Evolutionary conservation across 2,113 vertebrate genomes (phyloP).

Genomic region (Pterophyllum scalare): DNA sequence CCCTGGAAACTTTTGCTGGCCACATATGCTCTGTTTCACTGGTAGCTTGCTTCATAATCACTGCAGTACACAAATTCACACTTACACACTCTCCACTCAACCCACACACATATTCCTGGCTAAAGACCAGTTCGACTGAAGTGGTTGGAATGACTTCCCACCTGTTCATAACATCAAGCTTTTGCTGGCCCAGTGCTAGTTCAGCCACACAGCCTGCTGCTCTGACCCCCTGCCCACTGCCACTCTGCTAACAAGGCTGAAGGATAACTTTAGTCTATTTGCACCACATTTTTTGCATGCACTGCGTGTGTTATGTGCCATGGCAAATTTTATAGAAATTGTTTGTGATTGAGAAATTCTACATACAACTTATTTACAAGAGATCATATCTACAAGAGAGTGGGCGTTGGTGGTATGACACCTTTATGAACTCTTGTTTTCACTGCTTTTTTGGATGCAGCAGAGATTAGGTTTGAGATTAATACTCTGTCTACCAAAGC

Average conservation of each 20-base stretch:
- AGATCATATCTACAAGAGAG: neutral
- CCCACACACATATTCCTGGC: neutral
- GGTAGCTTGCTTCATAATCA: conserved; percentile 35
- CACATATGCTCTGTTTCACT: conserved; percentile 55
- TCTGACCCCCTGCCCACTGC: neutral
- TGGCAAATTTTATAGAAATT: neutral
- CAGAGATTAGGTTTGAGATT: conserved; percentile 19
- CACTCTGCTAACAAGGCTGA: neutral
- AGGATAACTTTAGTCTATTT: neutral
- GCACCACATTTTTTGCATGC: neutral
- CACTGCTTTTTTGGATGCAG: neutral
- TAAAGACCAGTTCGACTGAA: conserved; percentile 2
- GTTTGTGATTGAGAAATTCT: neutral
- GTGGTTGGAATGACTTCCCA: neutral
- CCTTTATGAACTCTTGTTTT: conserved; percentile 31
- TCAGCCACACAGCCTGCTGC: neutral
- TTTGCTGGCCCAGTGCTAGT: neutral
- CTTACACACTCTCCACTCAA: neutral
- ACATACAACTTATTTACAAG: neutral
- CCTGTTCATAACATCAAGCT: neutral
- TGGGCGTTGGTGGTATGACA: conserved; percentile 11
- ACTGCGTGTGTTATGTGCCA: neutral
- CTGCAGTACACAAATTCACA: conserved; percentile 27
- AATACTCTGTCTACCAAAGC: conserved; percentile 30
- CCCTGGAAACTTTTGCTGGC: conserved; percentile 43